Percentiles rank a stretch among this genome's conserved stretches.
These are phyloP conservation scores for Nannobrachium achirus DNA, from an alignment of 2,113 vertebrate species.

Conservation along the genomic window DNA sequence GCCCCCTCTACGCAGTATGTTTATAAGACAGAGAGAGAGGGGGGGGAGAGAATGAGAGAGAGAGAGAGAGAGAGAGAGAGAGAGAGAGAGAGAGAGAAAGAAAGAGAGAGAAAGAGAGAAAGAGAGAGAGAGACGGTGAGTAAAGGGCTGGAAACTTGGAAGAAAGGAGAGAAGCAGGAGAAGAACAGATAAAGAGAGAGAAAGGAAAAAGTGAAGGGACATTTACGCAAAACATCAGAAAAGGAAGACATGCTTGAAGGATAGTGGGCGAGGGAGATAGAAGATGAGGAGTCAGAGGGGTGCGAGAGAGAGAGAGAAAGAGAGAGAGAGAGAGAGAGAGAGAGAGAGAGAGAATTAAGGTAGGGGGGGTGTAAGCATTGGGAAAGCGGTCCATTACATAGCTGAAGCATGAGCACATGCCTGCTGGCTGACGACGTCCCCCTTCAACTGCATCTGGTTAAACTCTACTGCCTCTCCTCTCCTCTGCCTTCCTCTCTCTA, in stretches of 20 bases:
- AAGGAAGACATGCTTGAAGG: no score
- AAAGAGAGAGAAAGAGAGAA: background rate
- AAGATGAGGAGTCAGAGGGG: conserved; percentile 15
- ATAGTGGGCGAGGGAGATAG: conserved; percentile 18
- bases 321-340: conserved; percentile 6
- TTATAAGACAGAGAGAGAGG: background rate
- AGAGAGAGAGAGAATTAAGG: conserved; percentile 12
- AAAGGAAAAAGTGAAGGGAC: conserved; percentile 8
- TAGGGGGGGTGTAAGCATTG: conserved; percentile 49
- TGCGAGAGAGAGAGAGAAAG: conserved; percentile 35
- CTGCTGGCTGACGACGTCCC: conserved; percentile 76
- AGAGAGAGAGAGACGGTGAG: background rate
- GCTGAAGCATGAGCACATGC: conserved; percentile 81
- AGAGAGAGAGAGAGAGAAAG: background rate
- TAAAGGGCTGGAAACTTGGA: conserved; percentile 1
- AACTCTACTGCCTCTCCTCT: conserved; percentile 65
- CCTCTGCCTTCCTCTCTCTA: conserved; percentile 4
- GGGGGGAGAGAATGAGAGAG: background rate
- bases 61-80: background rate
- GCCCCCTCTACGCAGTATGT: no score
- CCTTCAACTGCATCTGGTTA: conserved; percentile 77
- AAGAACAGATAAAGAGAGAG: background rate
- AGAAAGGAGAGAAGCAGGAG: background rate
- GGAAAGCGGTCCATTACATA: conserved; percentile 74
- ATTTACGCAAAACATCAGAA: no score